These are phyloP conservation scores for Pseudanteris insignis DNA, from an alignment of 2,888 invertebrate genomes.

Conservation along the genomic window DNA sequence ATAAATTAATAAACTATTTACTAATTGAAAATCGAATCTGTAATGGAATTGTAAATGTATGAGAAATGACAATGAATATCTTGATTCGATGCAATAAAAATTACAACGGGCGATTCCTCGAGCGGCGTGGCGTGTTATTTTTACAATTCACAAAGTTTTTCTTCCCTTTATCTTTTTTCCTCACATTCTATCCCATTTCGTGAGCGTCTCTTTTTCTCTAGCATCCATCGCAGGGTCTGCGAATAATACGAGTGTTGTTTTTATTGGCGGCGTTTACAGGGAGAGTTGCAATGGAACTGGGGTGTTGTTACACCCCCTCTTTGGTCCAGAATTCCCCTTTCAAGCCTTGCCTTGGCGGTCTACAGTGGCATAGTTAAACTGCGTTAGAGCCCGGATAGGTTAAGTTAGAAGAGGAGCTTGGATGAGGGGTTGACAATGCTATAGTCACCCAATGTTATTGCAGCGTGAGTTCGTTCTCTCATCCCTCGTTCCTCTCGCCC, in stretches of 20 bases:
- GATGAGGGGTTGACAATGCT: constrained; percentile 61
- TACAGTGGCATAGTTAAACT: constrained; percentile 44
- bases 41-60: constrained; percentile 4
- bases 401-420: constrained; percentile 46
- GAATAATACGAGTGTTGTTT: constrained; percentile 58
- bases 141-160: constrained; percentile 59
- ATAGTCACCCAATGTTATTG: constrained; percentile 62
- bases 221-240: constrained; percentile 25
- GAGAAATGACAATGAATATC: constrained; percentile 16
- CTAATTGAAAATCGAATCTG: too few relatives aligned
- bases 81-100: constrained; percentile 46
- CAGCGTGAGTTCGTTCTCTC: constrained; percentile 59
- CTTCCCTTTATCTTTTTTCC: constrained; percentile 25
- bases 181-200: constrained; percentile 22
- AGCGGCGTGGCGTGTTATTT: constrained; percentile 62
- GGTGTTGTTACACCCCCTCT: constrained; percentile 64
- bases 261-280: constrained; percentile 59
- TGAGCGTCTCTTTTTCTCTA: constrained; percentile 24
- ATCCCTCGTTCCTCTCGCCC: constrained; percentile 25
- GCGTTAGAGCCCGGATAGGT: constrained; percentile 53
- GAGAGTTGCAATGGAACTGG: constrained; percentile 54
- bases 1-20: too few relatives aligned
- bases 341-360: constrained; percentile 50
- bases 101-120: constrained; percentile 62
- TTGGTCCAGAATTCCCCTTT: constrained; percentile 41